phyloP scores from a whole-genome alignment of 2,797 vertebrate species.

The Peromyscus attwateri region DNA sequence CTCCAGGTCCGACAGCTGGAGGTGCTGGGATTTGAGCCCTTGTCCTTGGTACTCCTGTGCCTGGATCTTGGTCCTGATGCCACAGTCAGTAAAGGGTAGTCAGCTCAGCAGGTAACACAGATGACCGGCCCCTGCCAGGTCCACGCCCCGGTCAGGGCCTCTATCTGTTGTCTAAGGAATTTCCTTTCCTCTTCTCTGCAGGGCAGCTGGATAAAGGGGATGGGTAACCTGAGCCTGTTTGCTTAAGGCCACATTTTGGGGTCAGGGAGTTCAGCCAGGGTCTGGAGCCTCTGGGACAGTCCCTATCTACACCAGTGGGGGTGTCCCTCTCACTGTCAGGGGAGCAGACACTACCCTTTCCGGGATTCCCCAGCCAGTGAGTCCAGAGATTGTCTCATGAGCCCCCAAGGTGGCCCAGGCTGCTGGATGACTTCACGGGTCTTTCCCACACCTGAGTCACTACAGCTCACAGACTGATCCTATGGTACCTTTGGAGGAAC shows the following conservation, averaged over 20 bases:
- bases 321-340: neutral
- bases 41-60: neutral
- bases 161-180: neutral
- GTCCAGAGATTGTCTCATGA: conserved; percentile 13
- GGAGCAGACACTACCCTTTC: neutral
- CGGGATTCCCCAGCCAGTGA: neutral
- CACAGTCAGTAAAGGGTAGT: neutral
- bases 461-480: conserved; percentile 43
- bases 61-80: neutral
- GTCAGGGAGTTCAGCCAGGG: neutral
- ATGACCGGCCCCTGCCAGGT: neutral
- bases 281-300: neutral
- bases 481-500: neutral
- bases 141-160: neutral
- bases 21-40: neutral
- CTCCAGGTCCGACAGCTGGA: rapidly evolving
- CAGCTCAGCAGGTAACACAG: neutral
- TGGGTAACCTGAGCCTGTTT: neutral
- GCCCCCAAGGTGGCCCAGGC: neutral
- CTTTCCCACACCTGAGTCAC: conserved; percentile 82
- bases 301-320: neutral
- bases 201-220: neutral
- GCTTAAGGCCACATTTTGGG: neutral
- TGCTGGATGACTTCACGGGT: conserved; percentile 74
- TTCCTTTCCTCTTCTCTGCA: rapidly evolving